These are phyloP conservation scores for Phanerotoma sp. DNA, from an alignment of 2,888 invertebrate genomes.

Conservation along the genomic window DNA sequence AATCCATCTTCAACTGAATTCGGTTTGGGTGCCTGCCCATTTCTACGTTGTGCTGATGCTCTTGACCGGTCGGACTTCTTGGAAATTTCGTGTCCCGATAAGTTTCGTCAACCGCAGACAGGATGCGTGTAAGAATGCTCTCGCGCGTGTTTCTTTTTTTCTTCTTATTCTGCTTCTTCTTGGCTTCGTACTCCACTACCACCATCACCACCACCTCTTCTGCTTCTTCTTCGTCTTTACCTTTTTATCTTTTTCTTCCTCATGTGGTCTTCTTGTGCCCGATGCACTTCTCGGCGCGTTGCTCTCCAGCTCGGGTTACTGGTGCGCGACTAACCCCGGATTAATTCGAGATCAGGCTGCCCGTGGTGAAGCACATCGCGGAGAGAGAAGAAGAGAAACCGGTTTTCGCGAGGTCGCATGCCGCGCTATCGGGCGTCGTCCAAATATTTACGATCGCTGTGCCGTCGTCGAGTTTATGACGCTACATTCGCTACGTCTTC, in stretches of 20 bases:
- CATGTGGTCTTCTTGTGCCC: neutral
- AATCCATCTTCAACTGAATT: neutral
- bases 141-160: constrained; percentile 35
- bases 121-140: constrained; percentile 53
- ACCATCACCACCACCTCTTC: too few relatives aligned
- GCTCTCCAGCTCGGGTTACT: constrained; percentile 20
- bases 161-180: constrained; percentile 8
- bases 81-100: constrained; percentile 54
- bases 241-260: constrained; percentile 5
- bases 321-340: constrained; percentile 42
- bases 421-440: constrained; percentile 41
- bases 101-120: constrained; percentile 56
- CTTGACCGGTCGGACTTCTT: constrained; percentile 38
- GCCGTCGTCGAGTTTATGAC: constrained; percentile 38
- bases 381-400: constrained; percentile 3
- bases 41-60: constrained; percentile 5
- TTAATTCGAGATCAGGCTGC: constrained; percentile 49
- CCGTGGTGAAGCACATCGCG: constrained; percentile 28
- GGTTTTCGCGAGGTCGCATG: constrained; percentile 35
- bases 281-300: constrained; percentile 7
- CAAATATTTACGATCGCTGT: constrained; percentile 45
- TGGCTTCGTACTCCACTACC: neutral
- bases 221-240: neutral
- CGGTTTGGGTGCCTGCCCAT: constrained; percentile 14
- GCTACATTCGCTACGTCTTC: constrained; percentile 12